phyloP scores from a whole-genome alignment of 2,797 vertebrate genomes.

The Coregonus suidteri region DNA sequence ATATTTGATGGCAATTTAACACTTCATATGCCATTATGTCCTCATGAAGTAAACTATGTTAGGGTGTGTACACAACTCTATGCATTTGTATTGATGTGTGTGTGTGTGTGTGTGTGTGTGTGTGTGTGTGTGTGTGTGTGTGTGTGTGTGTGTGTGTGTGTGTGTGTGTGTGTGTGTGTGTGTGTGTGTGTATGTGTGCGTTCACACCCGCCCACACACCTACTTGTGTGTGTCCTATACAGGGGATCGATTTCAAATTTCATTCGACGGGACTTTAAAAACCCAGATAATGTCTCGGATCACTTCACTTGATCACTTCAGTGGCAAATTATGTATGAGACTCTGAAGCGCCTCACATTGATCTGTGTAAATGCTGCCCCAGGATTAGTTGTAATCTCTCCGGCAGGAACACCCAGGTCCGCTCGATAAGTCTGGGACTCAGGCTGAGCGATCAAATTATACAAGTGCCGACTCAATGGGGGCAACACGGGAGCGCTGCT shows the following conservation, averaged over 20 bases:
- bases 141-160: neutral
- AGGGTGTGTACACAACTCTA: neutral
- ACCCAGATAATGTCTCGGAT: constrained; percentile 49
- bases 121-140: neutral
- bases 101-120: too few relatives aligned
- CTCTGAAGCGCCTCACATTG: constrained; percentile 47
- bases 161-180: too few relatives aligned
- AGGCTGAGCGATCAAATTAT: constrained; percentile 39
- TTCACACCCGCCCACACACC: neutral
- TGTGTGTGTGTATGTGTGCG: neutral
- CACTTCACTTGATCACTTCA: constrained; percentile 54
- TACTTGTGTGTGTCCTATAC: constrained; percentile 8
- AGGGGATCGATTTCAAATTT: constrained; percentile 49
- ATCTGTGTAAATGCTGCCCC: constrained; percentile 41
- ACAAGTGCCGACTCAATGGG: constrained; percentile 23
- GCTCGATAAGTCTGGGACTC: constrained; percentile 36
- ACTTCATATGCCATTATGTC: neutral
- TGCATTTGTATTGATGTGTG: neutral
- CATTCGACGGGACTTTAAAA: constrained; percentile 23
- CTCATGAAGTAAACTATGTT: neutral
- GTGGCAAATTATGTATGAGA: constrained; percentile 45
- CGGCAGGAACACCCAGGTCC: constrained; percentile 28
- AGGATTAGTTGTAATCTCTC: constrained; percentile 43
- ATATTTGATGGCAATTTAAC: neutral
- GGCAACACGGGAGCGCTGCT: neutral